Conservation (phyloP, 2,113 vertebrate species). For the Delphinus delphis region DNA sequence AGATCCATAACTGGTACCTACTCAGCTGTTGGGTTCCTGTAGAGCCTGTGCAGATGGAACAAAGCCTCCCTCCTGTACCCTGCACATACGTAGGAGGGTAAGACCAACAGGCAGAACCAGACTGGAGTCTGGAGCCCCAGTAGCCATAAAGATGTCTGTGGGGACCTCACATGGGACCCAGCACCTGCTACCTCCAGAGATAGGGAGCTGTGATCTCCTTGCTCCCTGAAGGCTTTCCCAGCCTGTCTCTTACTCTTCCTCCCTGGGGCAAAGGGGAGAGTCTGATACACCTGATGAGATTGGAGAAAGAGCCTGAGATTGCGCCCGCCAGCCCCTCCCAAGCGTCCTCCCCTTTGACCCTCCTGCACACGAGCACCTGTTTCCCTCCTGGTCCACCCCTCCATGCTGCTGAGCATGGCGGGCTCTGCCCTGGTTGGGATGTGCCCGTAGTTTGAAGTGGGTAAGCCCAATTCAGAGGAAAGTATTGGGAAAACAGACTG, state of each 20-base stretch:
- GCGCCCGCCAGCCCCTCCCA: neutral
- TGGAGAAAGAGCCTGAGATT: neutral
- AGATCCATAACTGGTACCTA: neutral
- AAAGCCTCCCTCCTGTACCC: neutral
- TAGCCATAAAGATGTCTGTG: accelerated
- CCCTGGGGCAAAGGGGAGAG: neutral
- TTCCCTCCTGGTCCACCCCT: neutral
- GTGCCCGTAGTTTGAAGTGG: neutral
- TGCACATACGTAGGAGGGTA: neutral
- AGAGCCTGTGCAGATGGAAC: neutral
- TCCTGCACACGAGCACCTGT: too few relatives aligned
- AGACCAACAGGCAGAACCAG: neutral
- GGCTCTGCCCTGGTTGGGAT: neutral
- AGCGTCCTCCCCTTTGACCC: neutral
- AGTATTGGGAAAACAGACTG: neutral
- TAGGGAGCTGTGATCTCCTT: neutral
- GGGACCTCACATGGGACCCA: too few relatives aligned
- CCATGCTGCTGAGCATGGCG: too few relatives aligned
- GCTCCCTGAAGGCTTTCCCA: neutral
- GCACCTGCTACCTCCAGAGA: neutral
- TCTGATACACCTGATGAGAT: neutral
- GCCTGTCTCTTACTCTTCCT: neutral
- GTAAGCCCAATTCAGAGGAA: neutral
- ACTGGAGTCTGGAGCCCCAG: neutral
- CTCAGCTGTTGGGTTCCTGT: neutral